These are phyloP conservation scores for Lethocerus indicus DNA, from an alignment of 1,140 invertebrate genomes.

Conservation along the genomic window DNA sequence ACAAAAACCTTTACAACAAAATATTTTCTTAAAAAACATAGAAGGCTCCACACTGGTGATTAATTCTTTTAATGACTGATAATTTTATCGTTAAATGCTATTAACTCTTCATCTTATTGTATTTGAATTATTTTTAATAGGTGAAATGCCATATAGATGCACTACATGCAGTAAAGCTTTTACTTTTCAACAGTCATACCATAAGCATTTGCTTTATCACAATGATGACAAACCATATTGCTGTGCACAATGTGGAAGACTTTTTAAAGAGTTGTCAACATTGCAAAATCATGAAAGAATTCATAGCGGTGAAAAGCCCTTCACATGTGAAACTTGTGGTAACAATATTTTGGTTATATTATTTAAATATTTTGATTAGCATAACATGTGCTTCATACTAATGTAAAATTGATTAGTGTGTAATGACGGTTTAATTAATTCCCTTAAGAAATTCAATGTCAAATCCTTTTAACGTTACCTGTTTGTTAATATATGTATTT, in stretches of 20 bases:
- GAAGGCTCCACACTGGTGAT: conserved; percentile 49
- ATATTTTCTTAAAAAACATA: conserved; percentile 80
- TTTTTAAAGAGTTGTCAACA: conserved; percentile 77
- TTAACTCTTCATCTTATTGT: conserved; percentile 2
- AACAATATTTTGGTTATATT: conserved; percentile 20
- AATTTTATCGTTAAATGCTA: background rate
- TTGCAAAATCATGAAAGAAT: conserved; percentile 77
- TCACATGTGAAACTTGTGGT: conserved; percentile 81
- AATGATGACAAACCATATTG: conserved; percentile 70
- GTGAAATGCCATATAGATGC: conserved; percentile 76
- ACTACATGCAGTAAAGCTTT: conserved; percentile 72
- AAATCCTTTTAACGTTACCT: no score
- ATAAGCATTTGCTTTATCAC: conserved; percentile 64
- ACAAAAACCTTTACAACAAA: conserved; percentile 73
- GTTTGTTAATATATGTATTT: no score
- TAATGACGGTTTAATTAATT: no score
- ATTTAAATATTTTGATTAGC: conserved; percentile 1
- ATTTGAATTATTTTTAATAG: conserved; percentile 27
- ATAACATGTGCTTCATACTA: no score
- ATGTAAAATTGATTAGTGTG: no score
- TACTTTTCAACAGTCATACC: conserved; percentile 81
- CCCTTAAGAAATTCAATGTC: no score
- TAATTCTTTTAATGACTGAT: conserved; percentile 15
- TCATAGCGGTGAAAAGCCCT: conserved; percentile 80
- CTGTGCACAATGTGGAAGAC: conserved; percentile 58